These are phyloP conservation scores for Uropetala carovei DNA, from an alignment of 2,888 invertebrate genomes.

Conservation along the genomic window DNA sequence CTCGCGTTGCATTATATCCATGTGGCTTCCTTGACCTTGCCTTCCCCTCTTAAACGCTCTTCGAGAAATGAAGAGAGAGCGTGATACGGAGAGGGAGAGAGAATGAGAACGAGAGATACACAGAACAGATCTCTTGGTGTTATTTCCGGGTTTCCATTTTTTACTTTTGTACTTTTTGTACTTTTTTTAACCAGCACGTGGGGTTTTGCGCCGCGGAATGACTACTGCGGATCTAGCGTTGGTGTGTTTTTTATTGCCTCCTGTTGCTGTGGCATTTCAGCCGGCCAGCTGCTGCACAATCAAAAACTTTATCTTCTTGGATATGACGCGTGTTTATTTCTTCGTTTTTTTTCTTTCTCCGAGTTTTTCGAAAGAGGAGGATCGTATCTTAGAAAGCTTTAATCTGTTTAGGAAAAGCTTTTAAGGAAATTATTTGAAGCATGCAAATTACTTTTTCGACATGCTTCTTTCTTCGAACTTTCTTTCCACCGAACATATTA, in stretches of 20 bases:
- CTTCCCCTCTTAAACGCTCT: neutral
- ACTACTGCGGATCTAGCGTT: neutral
- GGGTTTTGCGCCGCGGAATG: neutral
- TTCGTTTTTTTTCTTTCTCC: too few relatives aligned
- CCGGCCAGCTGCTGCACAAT: neutral
- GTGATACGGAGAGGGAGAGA: neutral
- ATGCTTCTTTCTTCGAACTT: too few relatives aligned
- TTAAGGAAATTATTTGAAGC: too few relatives aligned
- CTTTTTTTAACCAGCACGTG: neutral
- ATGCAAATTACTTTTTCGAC: too few relatives aligned
- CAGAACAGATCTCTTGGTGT: neutral
- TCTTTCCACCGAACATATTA: too few relatives aligned
- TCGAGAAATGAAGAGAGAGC: neutral
- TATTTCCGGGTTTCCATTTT: neutral
- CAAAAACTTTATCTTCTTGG: neutral
- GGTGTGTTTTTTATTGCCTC: neutral
- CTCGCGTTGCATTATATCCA: neutral
- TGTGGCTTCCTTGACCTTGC: slow-evolving; percentile 19
- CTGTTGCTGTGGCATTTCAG: neutral
- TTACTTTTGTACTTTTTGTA: neutral
- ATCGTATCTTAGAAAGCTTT: too few relatives aligned
- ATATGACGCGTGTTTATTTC: neutral
- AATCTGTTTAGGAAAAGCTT: too few relatives aligned
- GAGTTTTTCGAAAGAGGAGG: too few relatives aligned
- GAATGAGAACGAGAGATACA: neutral